These are phyloP conservation scores for Anagrus nilaparvatae DNA, from an alignment of 1,140 invertebrate genomes.

Conservation along the genomic window DNA sequence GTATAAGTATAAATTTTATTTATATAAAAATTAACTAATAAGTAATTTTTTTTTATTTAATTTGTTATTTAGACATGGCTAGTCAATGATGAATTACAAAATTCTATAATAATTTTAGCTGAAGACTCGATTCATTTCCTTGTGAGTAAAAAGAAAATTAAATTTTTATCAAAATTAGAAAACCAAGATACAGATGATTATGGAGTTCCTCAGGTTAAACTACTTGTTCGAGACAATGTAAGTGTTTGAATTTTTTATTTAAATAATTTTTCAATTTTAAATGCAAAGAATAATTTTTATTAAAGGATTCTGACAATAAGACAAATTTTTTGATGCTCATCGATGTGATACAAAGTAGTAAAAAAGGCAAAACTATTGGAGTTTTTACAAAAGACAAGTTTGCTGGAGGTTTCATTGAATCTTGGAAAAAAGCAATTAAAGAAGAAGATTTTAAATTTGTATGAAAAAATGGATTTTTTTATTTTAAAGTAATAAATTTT, in stretches of 20 bases:
- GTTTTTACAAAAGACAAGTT: constrained; percentile 92
- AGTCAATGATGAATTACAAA: constrained; percentile 90
- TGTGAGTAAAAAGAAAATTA: constrained; percentile 95
- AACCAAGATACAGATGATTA: constrained; percentile 72
- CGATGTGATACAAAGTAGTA: constrained; percentile 74
- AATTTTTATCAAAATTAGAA: constrained; percentile 87
- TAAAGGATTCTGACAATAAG: constrained; percentile 86
- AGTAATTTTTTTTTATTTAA: constrained; percentile 3
- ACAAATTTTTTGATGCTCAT: constrained; percentile 85
- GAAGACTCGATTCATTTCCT: constrained; percentile 78
- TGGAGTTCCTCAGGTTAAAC: constrained; percentile 70
- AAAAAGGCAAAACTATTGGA: constrained; percentile 80
- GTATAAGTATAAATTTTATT: constrained; percentile 42
- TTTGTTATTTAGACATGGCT: constrained; percentile 74
- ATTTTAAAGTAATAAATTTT: not conserved
- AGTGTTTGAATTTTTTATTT: constrained; percentile 18
- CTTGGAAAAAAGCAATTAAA: constrained; percentile 72
- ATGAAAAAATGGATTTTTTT: too few species aligned
- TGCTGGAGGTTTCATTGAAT: constrained; percentile 83
- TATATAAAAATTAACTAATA: too few species aligned
- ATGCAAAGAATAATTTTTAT: constrained; percentile 22
- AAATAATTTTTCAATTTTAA: not conserved
- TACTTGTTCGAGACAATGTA: constrained; percentile 84
- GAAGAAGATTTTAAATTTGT: constrained; percentile 69
- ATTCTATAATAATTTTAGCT: constrained; percentile 87